A percentile compares a stretch with the other conserved stretches of the same genome.
Conservation (phyloP, 1,140 invertebrate species). For the Tetranychus urticae region DNA sequence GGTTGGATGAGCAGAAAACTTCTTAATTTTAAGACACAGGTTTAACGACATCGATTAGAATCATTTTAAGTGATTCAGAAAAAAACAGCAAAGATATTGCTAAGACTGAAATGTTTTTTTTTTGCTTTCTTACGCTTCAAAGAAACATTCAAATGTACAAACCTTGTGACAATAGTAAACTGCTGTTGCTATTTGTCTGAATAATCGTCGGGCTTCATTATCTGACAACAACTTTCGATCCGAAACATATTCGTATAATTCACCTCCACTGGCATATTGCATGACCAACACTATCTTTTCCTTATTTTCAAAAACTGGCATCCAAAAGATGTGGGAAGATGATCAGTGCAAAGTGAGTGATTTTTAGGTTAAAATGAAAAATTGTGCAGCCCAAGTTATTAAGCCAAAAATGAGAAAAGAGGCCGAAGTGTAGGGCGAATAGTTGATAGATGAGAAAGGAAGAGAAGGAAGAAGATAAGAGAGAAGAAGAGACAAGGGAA, state of each 20-base stretch:
- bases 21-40: too few relatives aligned
- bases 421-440: too few relatives aligned
- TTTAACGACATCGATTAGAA: too few relatives aligned
- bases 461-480: neutral
- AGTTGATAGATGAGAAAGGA: neutral
- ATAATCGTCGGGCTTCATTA: conserved; percentile 77
- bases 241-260: conserved; percentile 92
- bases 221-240: conserved; percentile 70
- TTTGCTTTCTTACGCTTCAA: too few relatives aligned
- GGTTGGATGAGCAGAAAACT: too few relatives aligned
- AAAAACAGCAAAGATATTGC: too few relatives aligned
- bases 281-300: conserved; percentile 98
- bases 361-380: too few relatives aligned
- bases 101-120: too few relatives aligned
- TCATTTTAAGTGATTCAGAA: too few relatives aligned
- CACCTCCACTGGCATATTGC: conserved; percentile 95
- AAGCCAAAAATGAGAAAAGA: neutral
- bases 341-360: too few relatives aligned
- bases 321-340: neutral
- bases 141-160: too few relatives aligned
- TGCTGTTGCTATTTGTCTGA: conserved; percentile 88
- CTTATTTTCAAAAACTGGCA: conserved; percentile 82
- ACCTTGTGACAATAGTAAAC: conserved; percentile 95
- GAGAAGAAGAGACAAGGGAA: neutral
- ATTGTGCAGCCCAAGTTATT: too few relatives aligned